Evolutionary conservation across 2,797 vertebrate genomes (phyloP), one percentile per base, ranked within the genome.

Genomic region (Pachyuromys duprasi): DNA sequence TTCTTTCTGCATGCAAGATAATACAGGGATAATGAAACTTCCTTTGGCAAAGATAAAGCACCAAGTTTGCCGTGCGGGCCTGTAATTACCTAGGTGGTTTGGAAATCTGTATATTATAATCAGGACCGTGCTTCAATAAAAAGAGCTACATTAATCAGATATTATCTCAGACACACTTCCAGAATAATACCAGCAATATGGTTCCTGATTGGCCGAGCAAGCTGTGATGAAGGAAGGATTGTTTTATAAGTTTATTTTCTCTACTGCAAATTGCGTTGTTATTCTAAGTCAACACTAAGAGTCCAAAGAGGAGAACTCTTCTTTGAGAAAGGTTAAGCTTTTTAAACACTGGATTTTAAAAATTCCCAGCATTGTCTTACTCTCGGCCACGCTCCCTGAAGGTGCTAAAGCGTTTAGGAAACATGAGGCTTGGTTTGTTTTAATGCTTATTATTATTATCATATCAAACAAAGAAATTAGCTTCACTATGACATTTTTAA

Each of bases 21-120:
- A 98, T 98, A 98, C 97, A 95, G 72, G 96, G 98, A 99, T 98
- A 98, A 99, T 99, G 98, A 98, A 98, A 98, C 97, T 98, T 99
- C 98, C 98, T 97, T 97, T 98, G 98, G 98, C 98, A 97, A 96
- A 98, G 82, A 99, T 98, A 98, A 99, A 98, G 90, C 98, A 98
- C 94, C 84, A 93, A 97, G 97, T 98, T 99, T 98, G 98, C 99
- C 98, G 98, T 86, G 81, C 60, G 90, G 95, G 75, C 75, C 96
- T 97, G 7, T 93, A 91, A 88, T 97, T 94, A 96, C 76, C 93
- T 94, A 28, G 45, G 80, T 90, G 87, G 55, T 80, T 96, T 97
- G 86, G 89, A 92, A 83, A 86, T 91, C 78, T 96, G 91, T 95
- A 84, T 93, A 87, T 93, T 95, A 76, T 95, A 95, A 95, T 96